Evolutionary conservation across 2,113 vertebrate species (phyloP), one percentile per base, ranked within the genome.

Genomic region (Bubalus kerabau): DNA sequence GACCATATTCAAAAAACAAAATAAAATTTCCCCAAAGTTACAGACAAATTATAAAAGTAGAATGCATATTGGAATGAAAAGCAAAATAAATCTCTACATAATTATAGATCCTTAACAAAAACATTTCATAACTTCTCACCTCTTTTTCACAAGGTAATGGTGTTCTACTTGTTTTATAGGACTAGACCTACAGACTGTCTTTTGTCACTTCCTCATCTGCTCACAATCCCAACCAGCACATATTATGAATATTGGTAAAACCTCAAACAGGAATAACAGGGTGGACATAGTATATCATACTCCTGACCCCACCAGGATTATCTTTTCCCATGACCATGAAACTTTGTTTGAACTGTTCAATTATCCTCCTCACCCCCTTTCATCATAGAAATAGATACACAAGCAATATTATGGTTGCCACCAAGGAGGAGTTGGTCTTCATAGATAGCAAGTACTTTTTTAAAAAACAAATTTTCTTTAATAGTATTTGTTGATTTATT

Each of bases 41-140:
- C 1, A 94, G 56, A 94, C 67, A 36, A 85, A 62, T 32, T 78
- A 14, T 19, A 52, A 87, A 92, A 87, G 46, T 30, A 82, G 81
- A 90, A 80, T 56, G 50, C 16, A 32, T 71, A 24, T 26, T 91
- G 76, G 3, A 82, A 97, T 80, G 16, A 17, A 91, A 59, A 48
- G 28, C n/a, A 94, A 97, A 89, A 90, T 71, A 95, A 96, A 89
- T 87, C 28, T 93, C 62, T 94, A 26, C 28, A 23, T 82, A 96
- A 89, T 43, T 91, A 85, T 19, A 83, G 7, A 57, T 81, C 24
- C 83, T 88, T 48, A 95, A 85, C 60, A 52, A 48, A 96, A 87
- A 23, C 21, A 92, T 95, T 74, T 90, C 17, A 5, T 82, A 84
- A 92, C 32, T 40, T 64, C 48, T 85, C 3, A 7, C 46, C 32